These are phyloP conservation scores for Meriones unguiculatus DNA, from an alignment of 2,113 vertebrate genomes.

Conservation along the genomic window DNA sequence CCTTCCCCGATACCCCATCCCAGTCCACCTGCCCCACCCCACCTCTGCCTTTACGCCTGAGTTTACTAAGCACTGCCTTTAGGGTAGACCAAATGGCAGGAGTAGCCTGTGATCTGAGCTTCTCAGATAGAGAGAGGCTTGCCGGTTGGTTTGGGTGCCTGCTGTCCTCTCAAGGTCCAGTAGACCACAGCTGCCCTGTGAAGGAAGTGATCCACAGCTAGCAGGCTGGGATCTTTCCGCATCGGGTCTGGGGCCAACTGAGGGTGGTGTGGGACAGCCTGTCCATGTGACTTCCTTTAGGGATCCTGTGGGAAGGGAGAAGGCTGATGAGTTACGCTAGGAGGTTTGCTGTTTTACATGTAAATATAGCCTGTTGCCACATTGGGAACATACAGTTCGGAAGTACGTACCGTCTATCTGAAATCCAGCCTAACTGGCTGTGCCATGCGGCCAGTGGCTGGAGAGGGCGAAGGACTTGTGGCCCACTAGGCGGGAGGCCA, in stretches of 20 bases:
- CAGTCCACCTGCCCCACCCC: rapidly evolving
- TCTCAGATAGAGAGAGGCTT: background rate
- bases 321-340: too few relatives aligned
- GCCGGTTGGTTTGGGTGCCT: background rate
- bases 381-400: background rate
- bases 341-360: background rate
- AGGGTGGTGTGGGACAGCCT: background rate
- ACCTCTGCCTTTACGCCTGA: too few relatives aligned
- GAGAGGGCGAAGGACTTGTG: background rate
- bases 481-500: background rate
- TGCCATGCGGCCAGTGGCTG: background rate
- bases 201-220: background rate
- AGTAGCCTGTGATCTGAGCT: rapidly evolving
- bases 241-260: too few relatives aligned
- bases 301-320: background rate
- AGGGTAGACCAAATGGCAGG: rapidly evolving
- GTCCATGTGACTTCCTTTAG: background rate
- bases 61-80: background rate
- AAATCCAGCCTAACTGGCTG: background rate
- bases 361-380: background rate
- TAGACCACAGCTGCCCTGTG: background rate
- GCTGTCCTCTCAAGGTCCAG: background rate
- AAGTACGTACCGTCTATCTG: background rate
- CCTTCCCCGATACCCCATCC: background rate
- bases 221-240: background rate